These are phyloP conservation scores for Hyposmocoma kahamanoa DNA, from an alignment of 1,140 invertebrate species.

Conservation along the genomic window DNA sequence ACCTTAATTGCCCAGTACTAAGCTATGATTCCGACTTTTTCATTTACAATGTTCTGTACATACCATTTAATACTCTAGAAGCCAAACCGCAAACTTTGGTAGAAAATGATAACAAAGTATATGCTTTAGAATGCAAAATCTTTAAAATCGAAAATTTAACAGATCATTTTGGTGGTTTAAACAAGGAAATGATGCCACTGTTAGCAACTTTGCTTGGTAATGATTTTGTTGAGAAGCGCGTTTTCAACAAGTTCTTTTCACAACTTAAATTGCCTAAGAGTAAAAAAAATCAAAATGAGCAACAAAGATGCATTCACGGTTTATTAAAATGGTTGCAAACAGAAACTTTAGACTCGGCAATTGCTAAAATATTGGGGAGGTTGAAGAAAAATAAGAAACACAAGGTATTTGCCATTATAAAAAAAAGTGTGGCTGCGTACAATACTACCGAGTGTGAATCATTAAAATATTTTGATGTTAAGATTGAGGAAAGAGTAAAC, in stretches of 20 bases:
- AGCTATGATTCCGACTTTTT: slow-evolving; percentile 95
- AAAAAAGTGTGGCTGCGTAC: slow-evolving; percentile 78
- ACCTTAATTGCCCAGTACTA: slow-evolving; percentile 86
- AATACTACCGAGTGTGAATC: slow-evolving; percentile 73
- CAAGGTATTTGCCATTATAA: slow-evolving; percentile 74
- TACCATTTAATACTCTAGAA: slow-evolving; percentile 83
- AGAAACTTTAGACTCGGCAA: slow-evolving; percentile 79
- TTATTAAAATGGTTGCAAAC: slow-evolving; percentile 83
- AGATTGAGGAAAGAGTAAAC: slow-evolving; percentile 14
- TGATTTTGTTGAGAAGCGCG: slow-evolving; percentile 84
- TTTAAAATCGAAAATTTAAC: slow-evolving; percentile 83
- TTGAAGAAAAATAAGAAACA: slow-evolving; percentile 73
- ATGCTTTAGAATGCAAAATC: slow-evolving; percentile 77
- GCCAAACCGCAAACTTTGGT: slow-evolving; percentile 45
- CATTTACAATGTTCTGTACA: slow-evolving; percentile 87
- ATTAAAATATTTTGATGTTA: slow-evolving; percentile 72
- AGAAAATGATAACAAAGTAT: slow-evolving; percentile 31
- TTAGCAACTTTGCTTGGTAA: slow-evolving; percentile 89
- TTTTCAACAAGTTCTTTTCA: slow-evolving; percentile 82
- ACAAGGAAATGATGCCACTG: slow-evolving; percentile 81
- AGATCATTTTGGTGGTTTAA: slow-evolving; percentile 77
- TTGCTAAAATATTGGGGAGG: slow-evolving; percentile 78
- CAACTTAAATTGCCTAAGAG: slow-evolving; percentile 78
- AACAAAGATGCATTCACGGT: slow-evolving; percentile 79
- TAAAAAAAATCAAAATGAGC: slow-evolving; percentile 71